Evolutionary conservation across 2,888 invertebrate species (phyloP), one percentile per base, ranked within the genome.

Genomic region (Troides aeacus): DNA sequence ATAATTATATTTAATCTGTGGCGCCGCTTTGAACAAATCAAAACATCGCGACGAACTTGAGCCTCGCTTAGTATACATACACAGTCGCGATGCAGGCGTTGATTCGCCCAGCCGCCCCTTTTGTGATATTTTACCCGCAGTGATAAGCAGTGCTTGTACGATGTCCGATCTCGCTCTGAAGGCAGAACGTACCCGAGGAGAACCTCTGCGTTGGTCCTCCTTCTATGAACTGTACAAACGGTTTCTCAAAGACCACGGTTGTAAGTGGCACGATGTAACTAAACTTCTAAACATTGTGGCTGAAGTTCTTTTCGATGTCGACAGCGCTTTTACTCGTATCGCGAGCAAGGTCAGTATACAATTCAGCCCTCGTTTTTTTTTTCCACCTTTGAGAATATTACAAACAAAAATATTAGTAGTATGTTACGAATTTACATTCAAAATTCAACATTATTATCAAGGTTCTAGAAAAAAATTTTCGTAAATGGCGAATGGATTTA

Each of bases 191-290:
- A 73, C 81, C 60, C 83, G 84, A 71, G 72, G 84, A 71, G 72
- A 86, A 71, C 87, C 89, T 53, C 81, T 89, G 56, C 84, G 86
- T 70, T 78, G 91, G 69, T 78, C 83, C 71, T 91, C 91, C 72
- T 90, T 92, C 78, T 90, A 87, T 76, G 90, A 90, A 73, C 82
- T 92, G 60, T 93, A 92, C 81, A 91, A 87, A 78, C 84, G 87
- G 76, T 88, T 92, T 82, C 87, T 92, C 74, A 90, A 92, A 84
- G 91, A 91, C 74, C 90, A 91, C 81, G 86, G 89, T 72, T 92
- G 90, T 84, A 89, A 88, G 78, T 93, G 92, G 93, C 91, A 90
- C 77, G 92, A 92, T 81, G 81, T 93, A 73, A 81, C 90, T 64
- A 92, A 92, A 84, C 81, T 92, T 63, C 82, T 93, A 74, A 84